phyloP scores from a whole-genome alignment of 2,888 invertebrate genomes.

The Drymonia ruficornis region DNA sequence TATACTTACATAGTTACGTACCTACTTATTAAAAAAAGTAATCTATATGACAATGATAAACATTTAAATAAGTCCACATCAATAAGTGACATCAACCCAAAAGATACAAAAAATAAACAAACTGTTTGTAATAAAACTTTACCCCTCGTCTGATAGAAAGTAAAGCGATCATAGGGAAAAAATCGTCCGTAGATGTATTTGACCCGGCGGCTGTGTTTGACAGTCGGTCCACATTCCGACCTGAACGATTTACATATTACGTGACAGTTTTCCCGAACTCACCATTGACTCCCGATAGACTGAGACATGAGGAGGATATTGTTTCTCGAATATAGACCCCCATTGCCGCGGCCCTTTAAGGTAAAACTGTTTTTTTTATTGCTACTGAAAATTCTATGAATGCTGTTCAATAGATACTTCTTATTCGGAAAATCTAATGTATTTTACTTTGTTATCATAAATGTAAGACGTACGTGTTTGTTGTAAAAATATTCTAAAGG shows the following conservation, averaged over 20 bases:
- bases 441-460: neutral
- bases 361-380: constrained; percentile 70
- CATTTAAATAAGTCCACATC: neutral
- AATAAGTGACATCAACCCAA: neutral
- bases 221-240: constrained; percentile 81
- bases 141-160: constrained; percentile 57
- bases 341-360: constrained; percentile 58
- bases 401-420: constrained; percentile 36
- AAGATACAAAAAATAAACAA: constrained; percentile 34
- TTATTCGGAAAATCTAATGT: constrained; percentile 42
- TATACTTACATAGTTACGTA: too few species aligned
- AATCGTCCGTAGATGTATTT: constrained; percentile 70
- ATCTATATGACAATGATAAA: too few species aligned
- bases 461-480: neutral
- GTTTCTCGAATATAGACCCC: constrained; percentile 71
- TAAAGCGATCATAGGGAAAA: constrained; percentile 71
- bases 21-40: too few species aligned
- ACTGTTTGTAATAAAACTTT: constrained; percentile 52
- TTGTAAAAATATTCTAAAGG: too few species aligned
- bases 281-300: constrained; percentile 80
- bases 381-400: constrained; percentile 70
- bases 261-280: constrained; percentile 80
- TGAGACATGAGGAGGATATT: constrained; percentile 79
- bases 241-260: constrained; percentile 84
- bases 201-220: constrained; percentile 71